Evolutionary conservation across 2,888 invertebrate species (phyloP), one percentile per base, ranked within the genome.

Genomic region (Acanthoscelides obtectus): DNA sequence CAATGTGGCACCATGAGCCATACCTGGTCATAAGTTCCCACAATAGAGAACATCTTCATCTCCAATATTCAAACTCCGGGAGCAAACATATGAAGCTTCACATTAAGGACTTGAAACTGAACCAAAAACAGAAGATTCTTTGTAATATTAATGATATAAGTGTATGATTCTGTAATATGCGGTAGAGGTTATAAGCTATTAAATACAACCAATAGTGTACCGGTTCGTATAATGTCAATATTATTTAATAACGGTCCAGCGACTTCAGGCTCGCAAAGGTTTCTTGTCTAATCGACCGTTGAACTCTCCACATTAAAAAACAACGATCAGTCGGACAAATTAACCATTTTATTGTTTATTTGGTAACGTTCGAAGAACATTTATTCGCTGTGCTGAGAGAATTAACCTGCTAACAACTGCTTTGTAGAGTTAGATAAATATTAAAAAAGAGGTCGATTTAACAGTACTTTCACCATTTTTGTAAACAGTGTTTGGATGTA

Each of bases 291-390:
- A 71, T 75, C 75, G 75, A 70, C 73, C 72, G 77, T 80, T 77
- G 78, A 76, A 78, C 77, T 81, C 79, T 80, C 79, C 77, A 72
- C 72, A 70, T 69, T 70, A 72, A 70, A 69, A 70, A 27, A 70
- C 67, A 69, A 64, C 70, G 64, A 69, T 69, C 72, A 72, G 72
- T 72, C 71, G 69, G 74, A 67, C 64, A 22, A 70, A 72, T 71
- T 70, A 74, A 74, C 72, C 72, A 22, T 68, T 64, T 71, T 20
- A 71, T 71, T 22, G 71, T 21, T 19, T 70, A 66, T 73, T 45
- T 70, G 68, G 68, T 68, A 25, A 67, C 64, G 67, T 67, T 68
- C 45, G n/a, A 45, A 45, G 45, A 45, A 45, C 12, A 45, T 45
- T 45, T 45, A 45, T 45, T 45, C 45, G 45, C 45, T 17, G 45